phyloP scores from a whole-genome alignment of 2,888 invertebrate species.

The Oxycera nigricornis region DNA sequence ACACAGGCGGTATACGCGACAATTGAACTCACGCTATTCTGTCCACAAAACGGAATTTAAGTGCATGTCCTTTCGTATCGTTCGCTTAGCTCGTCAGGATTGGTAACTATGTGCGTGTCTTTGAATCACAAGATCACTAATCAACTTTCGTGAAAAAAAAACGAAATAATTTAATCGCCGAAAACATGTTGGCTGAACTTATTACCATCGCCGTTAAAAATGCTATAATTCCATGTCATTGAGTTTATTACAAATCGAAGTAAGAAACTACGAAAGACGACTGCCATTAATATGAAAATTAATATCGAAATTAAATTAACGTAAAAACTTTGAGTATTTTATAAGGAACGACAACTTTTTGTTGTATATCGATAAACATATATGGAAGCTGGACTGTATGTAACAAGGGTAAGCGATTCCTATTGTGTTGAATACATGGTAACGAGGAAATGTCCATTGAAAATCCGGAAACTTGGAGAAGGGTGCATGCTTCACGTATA shows the following conservation, averaged over 20 bases:
- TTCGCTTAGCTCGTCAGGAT: no score
- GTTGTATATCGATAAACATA: constrained; percentile 41
- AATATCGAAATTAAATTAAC: constrained; percentile 46
- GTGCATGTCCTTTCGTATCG: no score
- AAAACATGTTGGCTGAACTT: neutral
- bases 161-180: no score
- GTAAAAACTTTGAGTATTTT: constrained; percentile 48
- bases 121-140: no score
- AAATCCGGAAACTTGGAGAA: constrained; percentile 54
- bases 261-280: constrained; percentile 51
- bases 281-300: constrained; percentile 52
- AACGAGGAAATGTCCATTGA: neutral
- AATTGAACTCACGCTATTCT: neutral
- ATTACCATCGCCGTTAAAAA: neutral
- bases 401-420: no score
- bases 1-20: neutral
- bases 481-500: constrained; percentile 54
- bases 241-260: constrained; percentile 32
- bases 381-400: no score
- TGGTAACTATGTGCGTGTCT: no score
- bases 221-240: constrained; percentile 44
- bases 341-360: constrained; percentile 33
- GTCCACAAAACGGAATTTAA: no score
- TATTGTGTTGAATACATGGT: no score
- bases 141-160: no score